Conservation (phyloP, 2,797 vertebrate genomes). For the Staurois parvus region DNA sequence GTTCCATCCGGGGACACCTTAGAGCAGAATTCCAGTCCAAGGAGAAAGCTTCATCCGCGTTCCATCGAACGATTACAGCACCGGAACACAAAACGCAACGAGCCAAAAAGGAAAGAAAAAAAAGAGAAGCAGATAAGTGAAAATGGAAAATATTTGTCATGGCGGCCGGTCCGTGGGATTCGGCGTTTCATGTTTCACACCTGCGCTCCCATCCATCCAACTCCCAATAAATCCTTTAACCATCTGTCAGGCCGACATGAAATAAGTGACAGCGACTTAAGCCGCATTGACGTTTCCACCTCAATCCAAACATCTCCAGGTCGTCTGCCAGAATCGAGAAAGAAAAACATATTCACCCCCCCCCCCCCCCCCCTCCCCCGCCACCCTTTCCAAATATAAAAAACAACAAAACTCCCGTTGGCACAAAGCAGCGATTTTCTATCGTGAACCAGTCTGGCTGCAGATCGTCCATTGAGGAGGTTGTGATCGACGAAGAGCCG, state of each 20-base stretch:
- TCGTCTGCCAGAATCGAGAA: constrained; percentile 67
- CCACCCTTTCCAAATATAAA: not conserved
- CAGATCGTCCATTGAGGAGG: constrained; percentile 13
- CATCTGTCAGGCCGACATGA: constrained; percentile 77
- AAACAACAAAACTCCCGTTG: constrained; percentile 63
- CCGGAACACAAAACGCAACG: constrained; percentile 18
- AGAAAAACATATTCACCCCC: not conserved
- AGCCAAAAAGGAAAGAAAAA: constrained; percentile 48
- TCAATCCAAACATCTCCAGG: constrained; percentile 67
- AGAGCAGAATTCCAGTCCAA: constrained; percentile 1
- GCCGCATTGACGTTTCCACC: constrained; percentile 71
- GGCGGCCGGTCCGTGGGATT: constrained; percentile 68
- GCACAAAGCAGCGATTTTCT: constrained; percentile 62
- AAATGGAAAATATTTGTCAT: constrained; percentile 74
- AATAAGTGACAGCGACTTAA: constrained; percentile 72
- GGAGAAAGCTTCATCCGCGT: constrained; percentile 19
- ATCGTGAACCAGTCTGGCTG: constrained; percentile 18
- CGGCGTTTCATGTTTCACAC: constrained; percentile 79
- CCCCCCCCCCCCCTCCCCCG: not conserved
- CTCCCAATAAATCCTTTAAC: constrained; percentile 76
- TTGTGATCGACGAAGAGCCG: constrained; percentile 49
- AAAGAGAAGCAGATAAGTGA: constrained; percentile 66
- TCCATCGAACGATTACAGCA: constrained; percentile 14
- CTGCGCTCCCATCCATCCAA: constrained; percentile 77
- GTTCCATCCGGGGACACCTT: not conserved